These are phyloP conservation scores for Mola mola DNA, from an alignment of 2,113 vertebrate genomes.

Conservation along the genomic window DNA sequence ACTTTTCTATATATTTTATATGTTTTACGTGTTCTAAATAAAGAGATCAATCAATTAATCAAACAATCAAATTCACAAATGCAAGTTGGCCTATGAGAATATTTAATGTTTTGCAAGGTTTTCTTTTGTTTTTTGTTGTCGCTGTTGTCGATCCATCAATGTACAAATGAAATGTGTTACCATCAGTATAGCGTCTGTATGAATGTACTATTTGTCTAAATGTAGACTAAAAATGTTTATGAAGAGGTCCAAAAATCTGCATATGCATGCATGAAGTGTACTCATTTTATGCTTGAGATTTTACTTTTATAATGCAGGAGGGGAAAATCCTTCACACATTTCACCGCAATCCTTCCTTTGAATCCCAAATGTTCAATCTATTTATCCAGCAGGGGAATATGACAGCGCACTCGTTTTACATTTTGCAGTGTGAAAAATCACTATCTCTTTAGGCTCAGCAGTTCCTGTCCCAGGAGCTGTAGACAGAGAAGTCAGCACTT, in stretches of 20 bases:
- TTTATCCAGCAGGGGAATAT: conserved; percentile 52
- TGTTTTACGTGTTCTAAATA: no score
- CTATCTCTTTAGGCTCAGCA: conserved; percentile 66
- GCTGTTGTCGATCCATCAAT: no score
- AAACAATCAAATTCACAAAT: no score
- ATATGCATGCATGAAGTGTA: not conserved
- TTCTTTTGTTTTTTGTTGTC: no score
- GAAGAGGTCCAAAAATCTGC: not conserved
- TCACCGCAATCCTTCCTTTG: conserved; percentile 34
- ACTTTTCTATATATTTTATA: no score
- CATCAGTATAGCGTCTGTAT: no score
- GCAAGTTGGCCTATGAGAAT: no score
- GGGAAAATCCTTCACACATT: not conserved
- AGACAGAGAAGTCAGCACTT: conserved; percentile 50
- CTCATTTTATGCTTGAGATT: conserved; percentile 1
- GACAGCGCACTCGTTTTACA: conserved; percentile 65
- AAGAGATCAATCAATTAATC: no score
- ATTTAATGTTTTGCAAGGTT: no score
- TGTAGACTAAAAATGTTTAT: no score
- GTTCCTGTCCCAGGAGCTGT: conserved; percentile 51
- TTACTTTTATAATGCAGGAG: conserved; percentile 7
- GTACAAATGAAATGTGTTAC: no score
- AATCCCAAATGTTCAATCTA: conserved; percentile 49
- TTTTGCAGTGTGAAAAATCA: conserved; percentile 61
- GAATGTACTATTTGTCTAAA: no score